These are phyloP conservation scores for Xyliphius kryptos DNA, from an alignment of 2,113 vertebrate genomes.

Conservation along the genomic window DNA sequence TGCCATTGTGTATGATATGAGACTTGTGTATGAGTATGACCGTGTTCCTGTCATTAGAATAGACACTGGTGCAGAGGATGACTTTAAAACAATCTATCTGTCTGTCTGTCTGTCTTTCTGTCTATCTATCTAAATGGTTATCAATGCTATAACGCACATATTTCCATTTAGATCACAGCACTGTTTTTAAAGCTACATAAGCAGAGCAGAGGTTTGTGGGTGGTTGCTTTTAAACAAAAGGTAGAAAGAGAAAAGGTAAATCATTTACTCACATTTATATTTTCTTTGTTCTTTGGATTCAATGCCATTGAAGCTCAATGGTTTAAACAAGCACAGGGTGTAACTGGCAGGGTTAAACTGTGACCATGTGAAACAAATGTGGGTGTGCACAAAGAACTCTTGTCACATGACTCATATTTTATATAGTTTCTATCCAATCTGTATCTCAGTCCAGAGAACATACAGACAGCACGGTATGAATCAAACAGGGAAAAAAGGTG, in stretches of 20 bases:
- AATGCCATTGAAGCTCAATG: background rate
- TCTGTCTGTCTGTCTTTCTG: no score
- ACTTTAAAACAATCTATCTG: no score
- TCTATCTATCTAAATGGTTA: no score
- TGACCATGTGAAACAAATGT: background rate
- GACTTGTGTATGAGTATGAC: no score
- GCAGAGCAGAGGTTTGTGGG: conserved; percentile 13
- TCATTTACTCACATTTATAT: conserved; percentile 8
- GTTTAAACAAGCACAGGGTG: conserved; percentile 1
- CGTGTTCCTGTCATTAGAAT: no score
- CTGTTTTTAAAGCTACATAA: conserved; percentile 1
- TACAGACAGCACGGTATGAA: no score
- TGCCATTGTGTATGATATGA: no score
- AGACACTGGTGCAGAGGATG: no score
- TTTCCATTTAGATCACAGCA: background rate
- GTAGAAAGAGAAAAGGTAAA: conserved; percentile 4
- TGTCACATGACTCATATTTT: background rate
- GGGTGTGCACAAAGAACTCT: background rate
- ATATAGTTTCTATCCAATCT: background rate
- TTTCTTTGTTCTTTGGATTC: conserved; percentile 20
- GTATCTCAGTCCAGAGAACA: conserved; percentile 5
- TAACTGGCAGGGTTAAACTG: conserved; percentile 1
- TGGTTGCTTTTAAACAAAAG: conserved; percentile 11
- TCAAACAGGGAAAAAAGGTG: conserved; percentile 9
- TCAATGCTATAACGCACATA: background rate